These are phyloP conservation scores for Volucella bombylans DNA, from an alignment of 2,888 invertebrate species.

Conservation along the genomic window DNA sequence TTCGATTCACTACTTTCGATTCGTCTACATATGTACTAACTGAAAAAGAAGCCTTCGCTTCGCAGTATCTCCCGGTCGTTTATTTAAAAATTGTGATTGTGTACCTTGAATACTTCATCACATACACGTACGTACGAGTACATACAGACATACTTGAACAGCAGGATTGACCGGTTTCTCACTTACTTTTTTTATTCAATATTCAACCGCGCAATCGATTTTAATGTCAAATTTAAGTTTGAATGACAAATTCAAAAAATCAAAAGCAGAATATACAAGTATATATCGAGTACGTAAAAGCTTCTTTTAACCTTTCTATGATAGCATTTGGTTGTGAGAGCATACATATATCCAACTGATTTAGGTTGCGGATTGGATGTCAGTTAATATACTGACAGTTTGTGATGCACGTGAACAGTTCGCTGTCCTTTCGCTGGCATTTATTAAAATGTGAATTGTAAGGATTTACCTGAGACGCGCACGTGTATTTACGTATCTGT, in stretches of 20 bases:
- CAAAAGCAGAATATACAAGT: neutral
- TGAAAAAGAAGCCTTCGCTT: neutral
- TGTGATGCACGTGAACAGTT: too few species aligned
- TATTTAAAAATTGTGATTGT: conserved; percentile 1
- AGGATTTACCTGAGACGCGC: too few species aligned
- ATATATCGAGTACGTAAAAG: too few species aligned
- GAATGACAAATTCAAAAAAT: conserved; percentile 24
- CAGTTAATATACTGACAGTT: too few species aligned
- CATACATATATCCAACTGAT: too few species aligned
- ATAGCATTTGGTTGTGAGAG: too few species aligned
- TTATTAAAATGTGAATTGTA: too few species aligned
- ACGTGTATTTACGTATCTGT: too few species aligned
- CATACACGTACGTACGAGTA: neutral
- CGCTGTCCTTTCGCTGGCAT: too few species aligned
- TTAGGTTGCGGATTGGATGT: too few species aligned
- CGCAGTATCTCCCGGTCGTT: neutral
- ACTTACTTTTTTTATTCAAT: neutral
- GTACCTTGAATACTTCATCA: neutral
- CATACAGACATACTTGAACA: neutral
- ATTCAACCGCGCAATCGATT: conserved; percentile 22
- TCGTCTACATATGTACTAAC: neutral
- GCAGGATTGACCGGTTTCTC: neutral
- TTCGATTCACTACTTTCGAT: neutral
- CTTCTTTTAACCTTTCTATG: too few species aligned
- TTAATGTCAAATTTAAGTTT: conserved; percentile 27